Evolutionary conservation across 2,113 vertebrate genomes (phyloP), one percentile per base, ranked within the genome.

Genomic region (Gila orcuttii): DNA sequence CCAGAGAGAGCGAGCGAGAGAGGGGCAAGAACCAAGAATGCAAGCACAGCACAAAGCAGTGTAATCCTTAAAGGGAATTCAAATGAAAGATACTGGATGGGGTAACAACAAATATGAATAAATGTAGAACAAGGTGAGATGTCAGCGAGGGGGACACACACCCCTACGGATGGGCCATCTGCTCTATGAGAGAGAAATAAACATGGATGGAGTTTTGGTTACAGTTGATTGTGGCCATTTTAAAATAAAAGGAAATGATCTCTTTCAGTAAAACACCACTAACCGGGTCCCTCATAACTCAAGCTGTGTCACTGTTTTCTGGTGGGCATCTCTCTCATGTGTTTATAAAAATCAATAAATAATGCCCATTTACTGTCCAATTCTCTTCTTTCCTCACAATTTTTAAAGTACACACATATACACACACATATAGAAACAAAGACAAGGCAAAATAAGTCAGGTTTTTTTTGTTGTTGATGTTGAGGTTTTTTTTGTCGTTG

Each of bases 91-190:
- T 28, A 23, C 28, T 25, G 45, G 28, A 82, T 3, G 50, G 59
- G 39, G 57, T 82, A 33, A 68, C 25, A 50, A 55, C 19, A 57
- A 39, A 81, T 9, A 50, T 59, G 57, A 73, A 64, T 42, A 74
- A 33, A 86, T 42, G 69, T 55, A 75, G 79, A 81, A 25, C 17
- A 23, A 55, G 59, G 42, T 80, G 69, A 68, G 15, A 47, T 31
- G 60, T 74, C 68, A 36, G 78, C 78, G n/a, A 79, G 77, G 57
- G 31, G 84, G 62, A 33, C 75, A 57, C 75, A 42, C 74, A 60
- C 42, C 79, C 85, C 69, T 74, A 71, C 45, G 1, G 71, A 75
- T 80, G 47, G 33, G n/a, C 85, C 85, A 86, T 86, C 85, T 86
- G 85, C 78, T 86, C 68, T n/a, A 33, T 31, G 2, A 74, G 39